Conservation (phyloP, 2,113 vertebrate genomes). For the Mustela lutreola region DNA sequence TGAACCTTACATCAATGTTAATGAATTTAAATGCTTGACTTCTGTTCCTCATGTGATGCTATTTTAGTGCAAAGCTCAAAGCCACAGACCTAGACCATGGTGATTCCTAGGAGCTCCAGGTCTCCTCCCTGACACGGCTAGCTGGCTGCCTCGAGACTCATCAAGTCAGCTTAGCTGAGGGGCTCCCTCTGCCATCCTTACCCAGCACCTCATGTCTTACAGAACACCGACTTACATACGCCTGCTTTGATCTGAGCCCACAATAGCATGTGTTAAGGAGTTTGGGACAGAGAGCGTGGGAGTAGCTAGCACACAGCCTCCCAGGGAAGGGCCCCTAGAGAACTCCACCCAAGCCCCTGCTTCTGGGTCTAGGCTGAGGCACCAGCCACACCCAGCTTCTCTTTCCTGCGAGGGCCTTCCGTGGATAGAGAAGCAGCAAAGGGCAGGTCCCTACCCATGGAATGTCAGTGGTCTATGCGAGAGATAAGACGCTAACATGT, state of each 20-base stretch:
- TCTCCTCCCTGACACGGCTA: accelerated
- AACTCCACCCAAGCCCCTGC: accelerated
- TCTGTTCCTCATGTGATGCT: not conserved
- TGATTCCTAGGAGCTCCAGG: not conserved
- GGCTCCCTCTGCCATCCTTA: not conserved
- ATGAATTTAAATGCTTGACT: not conserved
- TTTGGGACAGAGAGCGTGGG: not conserved
- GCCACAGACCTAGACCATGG: too few relatives aligned
- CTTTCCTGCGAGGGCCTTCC: not conserved
- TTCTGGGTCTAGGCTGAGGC: too few relatives aligned
- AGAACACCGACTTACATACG: not conserved
- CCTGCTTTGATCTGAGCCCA: not conserved
- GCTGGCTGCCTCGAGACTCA: not conserved
- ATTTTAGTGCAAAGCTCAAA: not conserved
- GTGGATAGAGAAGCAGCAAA: accelerated
- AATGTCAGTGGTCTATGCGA: accelerated
- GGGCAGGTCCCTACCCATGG: accelerated
- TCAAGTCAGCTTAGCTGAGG: too few relatives aligned
- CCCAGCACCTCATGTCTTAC: accelerated
- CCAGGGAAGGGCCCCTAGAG: not conserved
- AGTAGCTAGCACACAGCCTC: accelerated
- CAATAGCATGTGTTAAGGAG: accelerated
- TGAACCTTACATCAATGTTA: not conserved
- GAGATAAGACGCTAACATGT: accelerated
- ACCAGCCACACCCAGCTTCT: not conserved